These are phyloP conservation scores for Tragelaphus oryx DNA, from an alignment of 2,797 vertebrate genomes.

Conservation along the genomic window DNA sequence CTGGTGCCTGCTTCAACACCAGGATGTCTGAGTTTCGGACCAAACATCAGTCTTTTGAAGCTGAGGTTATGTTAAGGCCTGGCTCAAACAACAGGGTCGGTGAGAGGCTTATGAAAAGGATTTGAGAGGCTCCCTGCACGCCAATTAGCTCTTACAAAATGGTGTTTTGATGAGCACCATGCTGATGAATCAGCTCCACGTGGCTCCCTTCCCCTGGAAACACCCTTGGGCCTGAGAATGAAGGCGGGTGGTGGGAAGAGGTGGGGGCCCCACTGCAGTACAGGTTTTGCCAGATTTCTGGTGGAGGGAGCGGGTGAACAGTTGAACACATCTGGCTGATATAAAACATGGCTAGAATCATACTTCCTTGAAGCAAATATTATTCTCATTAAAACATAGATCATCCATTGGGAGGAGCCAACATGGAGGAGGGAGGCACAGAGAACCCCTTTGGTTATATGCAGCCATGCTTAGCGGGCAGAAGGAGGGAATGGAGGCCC, in stretches of 20 bases:
- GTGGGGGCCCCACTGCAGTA: background rate
- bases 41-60: conserved; percentile 2
- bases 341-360: background rate
- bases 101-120: background rate
- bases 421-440: rapidly evolving
- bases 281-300: background rate
- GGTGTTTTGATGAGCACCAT: conserved; percentile 16
- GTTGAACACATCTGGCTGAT: conserved; percentile 32
- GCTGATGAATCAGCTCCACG: conserved; percentile 33
- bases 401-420: background rate
- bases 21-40: background rate
- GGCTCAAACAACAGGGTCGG: background rate
- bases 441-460: background rate
- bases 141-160: conserved; percentile 41
- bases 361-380: conserved; percentile 12
- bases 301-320: background rate
- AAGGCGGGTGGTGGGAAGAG: background rate
- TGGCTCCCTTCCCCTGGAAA: conserved; percentile 35
- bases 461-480: rapidly evolving
- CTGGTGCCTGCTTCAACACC: background rate
- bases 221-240: background rate
- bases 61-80: background rate
- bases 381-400: conserved; percentile 39
- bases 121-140: background rate
- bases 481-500: background rate